Percentiles rank a stretch among this genome's conserved stretches.
These are phyloP conservation scores for Riparia riparia DNA, from an alignment of 2,113 vertebrate genomes.

Conservation along the genomic window DNA sequence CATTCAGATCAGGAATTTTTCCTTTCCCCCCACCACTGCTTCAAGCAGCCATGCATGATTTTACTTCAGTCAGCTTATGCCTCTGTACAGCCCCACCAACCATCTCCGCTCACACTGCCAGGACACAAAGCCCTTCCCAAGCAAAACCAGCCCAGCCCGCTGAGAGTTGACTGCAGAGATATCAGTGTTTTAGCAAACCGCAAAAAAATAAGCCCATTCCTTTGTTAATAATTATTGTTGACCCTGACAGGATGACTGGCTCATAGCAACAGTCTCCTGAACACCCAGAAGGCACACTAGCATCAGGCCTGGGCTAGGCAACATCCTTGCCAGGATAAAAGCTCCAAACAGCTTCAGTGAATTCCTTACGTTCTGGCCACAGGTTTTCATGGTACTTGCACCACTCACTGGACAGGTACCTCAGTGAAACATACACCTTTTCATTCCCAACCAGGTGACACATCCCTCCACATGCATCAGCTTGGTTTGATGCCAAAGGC, in stretches of 20 bases:
- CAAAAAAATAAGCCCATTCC: background rate
- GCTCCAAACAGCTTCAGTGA: background rate
- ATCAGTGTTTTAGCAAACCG: background rate
- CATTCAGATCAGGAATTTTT: background rate
- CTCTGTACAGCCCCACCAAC: background rate
- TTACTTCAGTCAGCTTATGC: accelerated
- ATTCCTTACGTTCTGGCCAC: background rate
- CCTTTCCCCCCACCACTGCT: background rate
- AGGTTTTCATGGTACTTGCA: background rate
- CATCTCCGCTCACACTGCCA: background rate
- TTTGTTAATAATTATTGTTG: background rate
- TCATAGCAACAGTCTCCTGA: background rate
- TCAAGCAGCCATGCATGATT: background rate
- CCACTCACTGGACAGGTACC: background rate
- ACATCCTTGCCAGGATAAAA: background rate
- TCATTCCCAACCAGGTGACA: background rate
- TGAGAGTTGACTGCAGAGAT: background rate
- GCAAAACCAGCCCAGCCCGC: background rate
- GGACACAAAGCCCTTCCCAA: accelerated
- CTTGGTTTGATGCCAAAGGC: background rate
- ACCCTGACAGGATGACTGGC: accelerated
- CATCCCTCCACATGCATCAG: background rate
- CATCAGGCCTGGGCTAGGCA: background rate
- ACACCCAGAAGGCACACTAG: accelerated
- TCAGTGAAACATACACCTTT: accelerated